These are phyloP conservation scores for Drosophila paranaensis DNA, from an alignment of 2,888 invertebrate species.

Conservation along the genomic window DNA sequence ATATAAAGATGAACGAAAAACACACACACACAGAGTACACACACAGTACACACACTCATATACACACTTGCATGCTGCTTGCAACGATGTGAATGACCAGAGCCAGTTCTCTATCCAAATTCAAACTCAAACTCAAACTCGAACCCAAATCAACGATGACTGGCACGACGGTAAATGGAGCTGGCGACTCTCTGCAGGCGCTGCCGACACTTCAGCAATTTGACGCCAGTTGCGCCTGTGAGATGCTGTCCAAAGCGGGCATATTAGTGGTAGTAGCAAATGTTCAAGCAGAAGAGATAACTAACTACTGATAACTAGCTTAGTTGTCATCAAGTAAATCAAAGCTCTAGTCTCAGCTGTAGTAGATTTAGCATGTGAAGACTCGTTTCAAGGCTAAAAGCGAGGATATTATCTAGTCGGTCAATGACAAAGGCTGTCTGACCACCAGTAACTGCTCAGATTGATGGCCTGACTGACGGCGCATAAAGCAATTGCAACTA, in stretches of 20 bases:
- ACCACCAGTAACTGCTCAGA: neutral
- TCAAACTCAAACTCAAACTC: constrained; percentile 34
- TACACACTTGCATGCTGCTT: constrained; percentile 36
- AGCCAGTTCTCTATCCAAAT: constrained; percentile 35
- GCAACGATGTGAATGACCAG: constrained; percentile 73
- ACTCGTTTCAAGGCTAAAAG: neutral
- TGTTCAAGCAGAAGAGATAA: too few species aligned
- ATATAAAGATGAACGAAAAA: constrained; percentile 62
- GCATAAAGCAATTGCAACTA: neutral
- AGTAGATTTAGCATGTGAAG: too few species aligned
- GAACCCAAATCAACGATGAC: constrained; percentile 38
- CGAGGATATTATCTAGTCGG: neutral
- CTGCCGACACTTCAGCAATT: constrained; percentile 36
- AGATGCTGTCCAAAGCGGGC: constrained; percentile 3
- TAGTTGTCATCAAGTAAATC: too few species aligned
- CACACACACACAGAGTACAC: constrained; percentile 34
- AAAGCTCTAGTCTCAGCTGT: too few species aligned
- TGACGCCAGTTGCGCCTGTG: constrained; percentile 26
- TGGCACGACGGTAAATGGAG: constrained; percentile 27
- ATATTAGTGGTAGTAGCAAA: constrained; percentile 9
- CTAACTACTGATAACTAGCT: too few species aligned
- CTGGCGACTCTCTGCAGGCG: constrained; percentile 26
- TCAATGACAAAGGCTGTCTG: neutral
- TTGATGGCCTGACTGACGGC: neutral
- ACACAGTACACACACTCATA: neutral